These are phyloP conservation scores for Sigmodon hispidus DNA, from an alignment of 2,113 vertebrate genomes.

Conservation along the genomic window DNA sequence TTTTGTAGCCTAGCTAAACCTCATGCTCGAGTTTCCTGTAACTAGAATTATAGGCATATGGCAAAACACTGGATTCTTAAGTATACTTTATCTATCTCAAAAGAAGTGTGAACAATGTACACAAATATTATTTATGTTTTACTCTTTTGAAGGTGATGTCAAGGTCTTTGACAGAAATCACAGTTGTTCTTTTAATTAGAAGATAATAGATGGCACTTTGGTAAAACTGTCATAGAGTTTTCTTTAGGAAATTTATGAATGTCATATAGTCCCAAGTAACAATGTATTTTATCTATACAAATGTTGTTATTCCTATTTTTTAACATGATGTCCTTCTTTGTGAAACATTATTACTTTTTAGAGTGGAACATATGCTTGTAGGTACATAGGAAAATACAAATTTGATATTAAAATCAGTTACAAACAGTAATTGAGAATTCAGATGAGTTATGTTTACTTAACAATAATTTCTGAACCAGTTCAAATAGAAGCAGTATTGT, in stretches of 20 bases:
- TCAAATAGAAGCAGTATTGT: background rate
- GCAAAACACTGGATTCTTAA: background rate
- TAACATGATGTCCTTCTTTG: slow-evolving; percentile 51
- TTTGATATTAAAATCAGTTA: background rate
- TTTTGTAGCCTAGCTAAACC: background rate
- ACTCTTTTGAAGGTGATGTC: background rate
- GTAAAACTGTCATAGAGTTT: slow-evolving; percentile 61
- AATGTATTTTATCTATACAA: slow-evolving; percentile 73
- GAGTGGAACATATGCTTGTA: background rate
- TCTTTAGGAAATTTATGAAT: slow-evolving; percentile 64
- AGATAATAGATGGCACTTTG: slow-evolving; percentile 52
- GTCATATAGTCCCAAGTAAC: slow-evolving; percentile 63
- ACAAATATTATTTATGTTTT: slow-evolving; percentile 51
- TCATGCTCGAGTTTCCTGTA: background rate
- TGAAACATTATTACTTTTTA: slow-evolving; percentile 22
- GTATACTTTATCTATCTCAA: slow-evolving; percentile 13
- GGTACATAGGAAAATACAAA: background rate
- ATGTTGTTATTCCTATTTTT: slow-evolving; percentile 74
- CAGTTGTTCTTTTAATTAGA: slow-evolving; percentile 73
- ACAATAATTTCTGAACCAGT: slow-evolving; percentile 28
- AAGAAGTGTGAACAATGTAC: background rate
- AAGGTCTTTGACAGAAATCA: slow-evolving; percentile 44
- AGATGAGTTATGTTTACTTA: slow-evolving; percentile 29
- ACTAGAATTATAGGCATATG: background rate
- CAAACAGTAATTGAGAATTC: slow-evolving; percentile 13